Evolutionary conservation across 2,113 vertebrate species (phyloP).

Genomic region (Tretioscincus oriximinensis): DNA sequence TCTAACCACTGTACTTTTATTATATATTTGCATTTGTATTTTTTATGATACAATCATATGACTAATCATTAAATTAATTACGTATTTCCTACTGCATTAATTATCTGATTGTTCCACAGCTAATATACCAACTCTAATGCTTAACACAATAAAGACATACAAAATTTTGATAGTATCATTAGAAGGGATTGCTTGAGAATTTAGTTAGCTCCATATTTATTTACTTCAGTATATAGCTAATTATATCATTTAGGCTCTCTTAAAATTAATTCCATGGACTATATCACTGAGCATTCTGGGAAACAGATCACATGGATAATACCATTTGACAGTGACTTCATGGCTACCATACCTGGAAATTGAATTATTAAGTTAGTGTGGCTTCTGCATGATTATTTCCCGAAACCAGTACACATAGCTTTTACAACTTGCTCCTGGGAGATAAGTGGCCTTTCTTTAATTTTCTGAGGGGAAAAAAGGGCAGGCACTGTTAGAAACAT

Average conservation of each 20-base stretch:
- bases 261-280: not conserved
- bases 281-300: not conserved
- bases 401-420: not conserved
- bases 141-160: too few relatives aligned
- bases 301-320: not conserved
- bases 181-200: too few relatives aligned
- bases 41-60: too few relatives aligned
- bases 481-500: not conserved
- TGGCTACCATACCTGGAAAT: constrained; percentile 14
- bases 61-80: too few relatives aligned
- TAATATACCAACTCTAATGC: too few relatives aligned
- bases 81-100: constrained; percentile 17
- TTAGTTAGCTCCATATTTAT: not conserved
- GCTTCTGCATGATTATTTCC: not conserved
- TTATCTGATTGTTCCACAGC: too few relatives aligned
- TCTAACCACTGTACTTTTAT: too few relatives aligned
- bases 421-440: constrained; percentile 8
- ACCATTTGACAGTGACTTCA: constrained; percentile 18
- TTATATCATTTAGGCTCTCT: not conserved
- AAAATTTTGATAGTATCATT: too few relatives aligned
- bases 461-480: constrained; percentile 12
- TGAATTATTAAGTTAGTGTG: not conserved
- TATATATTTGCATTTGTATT: too few relatives aligned
- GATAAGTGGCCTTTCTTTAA: constrained; percentile 16
- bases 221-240: not conserved